Base-by-base conservation (phyloP, 2,888 invertebrate species). In the Chrysina gloriosa region DNA sequence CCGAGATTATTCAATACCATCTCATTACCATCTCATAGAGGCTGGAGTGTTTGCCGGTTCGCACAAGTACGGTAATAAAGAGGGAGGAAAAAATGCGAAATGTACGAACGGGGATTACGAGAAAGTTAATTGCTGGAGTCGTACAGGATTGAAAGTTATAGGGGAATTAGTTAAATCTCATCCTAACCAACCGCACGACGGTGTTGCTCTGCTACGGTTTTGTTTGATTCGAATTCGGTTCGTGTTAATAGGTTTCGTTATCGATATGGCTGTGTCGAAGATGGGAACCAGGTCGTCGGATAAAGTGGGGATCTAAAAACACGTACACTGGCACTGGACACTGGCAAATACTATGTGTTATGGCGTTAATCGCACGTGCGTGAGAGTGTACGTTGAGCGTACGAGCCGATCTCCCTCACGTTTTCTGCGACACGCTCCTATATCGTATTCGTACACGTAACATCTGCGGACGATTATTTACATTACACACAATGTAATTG, bases 271-370 rank as follows among this genome's bases (percentile, higher is more conserved):
- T 80, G 80, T 81, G 79, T 78, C 71, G 79, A 73, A 79, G 78
- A 76, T 79, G 78, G 77, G 77, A 79, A 81, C 79, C 79, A 80
- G 80, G 77, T 79, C 78, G 80, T 79, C 80, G 79, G 79, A 80
- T 68, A 78, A 42, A 77, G 76, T 77, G 77, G 76, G 75, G 77
- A 76, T 71, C 68, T 71, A 72, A 42, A 47, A 67, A 65, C 31
- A 47, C 75, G 76, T 78, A 80, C 81, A 80, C 80, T 82, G 80
- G 79, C 79, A 79, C 82, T 81, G 81, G 82, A 81, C 81, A 81
- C 81, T 80, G 80, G 81, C 82, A 81, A 81, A 78, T 78, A 76
- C 77, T 75, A 74, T 74, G 74, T 77, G 76, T 76, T 74, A 73
- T 70, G 64, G 68, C 69, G 66, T 63, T 70, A 50, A 42, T 63